Evolutionary conservation across 2,888 invertebrate genomes (phyloP), one percentile per base, ranked within the genome.

Genomic region (Trichogramma dendrolimi): DNA sequence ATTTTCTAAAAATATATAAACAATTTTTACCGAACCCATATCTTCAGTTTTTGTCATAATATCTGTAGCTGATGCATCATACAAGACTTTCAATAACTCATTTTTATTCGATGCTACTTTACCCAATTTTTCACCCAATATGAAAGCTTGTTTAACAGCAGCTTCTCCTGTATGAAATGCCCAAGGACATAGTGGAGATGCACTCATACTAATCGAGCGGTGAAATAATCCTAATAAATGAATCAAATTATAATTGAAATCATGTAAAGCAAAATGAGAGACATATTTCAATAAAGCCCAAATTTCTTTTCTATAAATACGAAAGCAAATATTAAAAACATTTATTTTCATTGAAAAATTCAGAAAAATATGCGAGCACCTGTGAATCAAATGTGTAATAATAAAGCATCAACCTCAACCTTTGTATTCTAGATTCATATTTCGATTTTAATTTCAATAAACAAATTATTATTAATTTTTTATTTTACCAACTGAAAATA

Each of bases 141-240:
- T 55, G 38, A 67, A 66, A 50, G 63, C 66, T 53, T 65, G 52
- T 53, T 54, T 50, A 11, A 56, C 41, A 6, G 69, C 67, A 40
- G 55, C 48, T 8, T 58, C 41, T 7, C 65, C 41, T 11, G 63
- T 58, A 40, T 62, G 55, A 51, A 71, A 68, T 11, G 58, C 60
- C 70, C 69, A 71, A 80, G 80, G 80, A 47, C 78, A 70, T 48
- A 85, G 68, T 6, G 82, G 78, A 0, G 82, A 81, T 0, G 83
- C 84, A n/a, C 84, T 84, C 70, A 83, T 83, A 6, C 82, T 79
- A 61, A 85, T 83, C 1, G 81, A 81, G 75, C 81, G 81, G 63
- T 83, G 83, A 62, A 83, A 85, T 46, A 84, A 71, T 11, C 83
- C 84, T 75, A 43, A 0, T 55, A 57, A 49, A 14, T 4, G 27